These are phyloP conservation scores for Drosophila nannoptera DNA, from an alignment of 1,140 invertebrate genomes.

Conservation along the genomic window DNA sequence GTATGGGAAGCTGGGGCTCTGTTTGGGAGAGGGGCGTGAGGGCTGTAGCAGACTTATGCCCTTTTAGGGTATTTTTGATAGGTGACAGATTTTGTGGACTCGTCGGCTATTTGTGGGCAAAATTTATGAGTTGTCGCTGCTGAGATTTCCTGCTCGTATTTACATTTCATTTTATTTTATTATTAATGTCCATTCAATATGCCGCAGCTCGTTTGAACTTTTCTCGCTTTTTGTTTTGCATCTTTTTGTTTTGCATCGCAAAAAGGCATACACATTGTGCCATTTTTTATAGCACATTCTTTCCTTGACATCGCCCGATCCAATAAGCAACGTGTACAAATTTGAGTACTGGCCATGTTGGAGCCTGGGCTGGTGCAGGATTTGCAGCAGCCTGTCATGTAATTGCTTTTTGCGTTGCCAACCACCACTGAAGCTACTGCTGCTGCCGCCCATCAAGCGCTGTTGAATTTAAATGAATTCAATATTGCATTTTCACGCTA, in stretches of 20 bases:
- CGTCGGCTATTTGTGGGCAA: conserved; percentile 58
- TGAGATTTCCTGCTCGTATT: conserved; percentile 51
- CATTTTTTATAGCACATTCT: conserved; percentile 54
- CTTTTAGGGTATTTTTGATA: conserved; percentile 79
- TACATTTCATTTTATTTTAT: conserved; percentile 70
- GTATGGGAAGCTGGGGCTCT: neutral
- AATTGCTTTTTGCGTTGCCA: conserved; percentile 67
- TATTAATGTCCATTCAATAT: conserved; percentile 52
- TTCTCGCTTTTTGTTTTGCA: conserved; percentile 42
- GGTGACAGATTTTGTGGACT: conserved; percentile 76
- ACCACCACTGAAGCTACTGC: neutral
- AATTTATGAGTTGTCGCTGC: conserved; percentile 75
- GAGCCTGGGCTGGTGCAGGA: neutral
- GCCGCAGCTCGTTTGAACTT: conserved; percentile 11
- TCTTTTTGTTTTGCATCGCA: conserved; percentile 2
- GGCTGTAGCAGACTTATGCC: conserved; percentile 56
- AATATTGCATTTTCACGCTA: conserved; percentile 79
- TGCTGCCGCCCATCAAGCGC: conserved; percentile 28
- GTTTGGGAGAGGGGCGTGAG: neutral
- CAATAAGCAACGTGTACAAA: conserved; percentile 28
- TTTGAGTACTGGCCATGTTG: conserved; percentile 9
- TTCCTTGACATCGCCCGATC: conserved; percentile 19
- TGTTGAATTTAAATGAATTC: conserved; percentile 78
- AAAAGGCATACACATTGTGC: conserved; percentile 43
- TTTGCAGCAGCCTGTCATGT: conserved; percentile 45